A percentile compares a stretch with the other conserved stretches of the same genome.
phyloP scores from a whole-genome alignment of 2,797 vertebrate species.

The Spheniscus humboldti region DNA sequence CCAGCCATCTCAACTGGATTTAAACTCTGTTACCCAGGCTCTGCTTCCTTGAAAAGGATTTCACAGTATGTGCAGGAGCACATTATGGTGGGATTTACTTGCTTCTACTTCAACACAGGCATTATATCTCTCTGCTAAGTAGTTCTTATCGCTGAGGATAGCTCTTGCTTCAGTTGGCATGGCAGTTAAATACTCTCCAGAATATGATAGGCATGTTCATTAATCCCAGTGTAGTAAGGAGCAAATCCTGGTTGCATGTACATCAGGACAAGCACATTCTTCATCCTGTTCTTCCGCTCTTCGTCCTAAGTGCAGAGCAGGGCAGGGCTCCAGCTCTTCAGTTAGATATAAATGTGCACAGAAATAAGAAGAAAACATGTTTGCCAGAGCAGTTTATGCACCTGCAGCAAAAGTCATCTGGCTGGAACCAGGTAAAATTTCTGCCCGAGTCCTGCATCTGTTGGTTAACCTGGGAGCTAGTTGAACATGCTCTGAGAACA shows the following conservation, averaged over 20 bases:
- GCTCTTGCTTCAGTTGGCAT: slow-evolving; percentile 9
- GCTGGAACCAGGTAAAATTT: neutral
- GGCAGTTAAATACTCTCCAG: slow-evolving; percentile 20
- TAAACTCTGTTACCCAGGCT: neutral
- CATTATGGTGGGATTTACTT: slow-evolving; percentile 26
- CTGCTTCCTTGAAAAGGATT: slow-evolving; percentile 12
- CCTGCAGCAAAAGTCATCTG: neutral
- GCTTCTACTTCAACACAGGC: slow-evolving; percentile 1
- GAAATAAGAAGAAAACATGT: neutral
- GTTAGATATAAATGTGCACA: neutral
- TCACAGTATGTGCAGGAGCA: neutral
- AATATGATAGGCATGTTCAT: neutral
- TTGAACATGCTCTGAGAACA: neutral
- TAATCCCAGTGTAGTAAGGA: neutral
- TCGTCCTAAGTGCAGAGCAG: neutral
- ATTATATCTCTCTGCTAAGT: slow-evolving; percentile 8
- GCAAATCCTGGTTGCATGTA: neutral
- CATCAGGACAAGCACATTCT: neutral
- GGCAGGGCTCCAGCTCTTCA: neutral
- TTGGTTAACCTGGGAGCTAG: neutral
- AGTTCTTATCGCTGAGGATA: slow-evolving; percentile 13
- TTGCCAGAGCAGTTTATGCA: neutral
- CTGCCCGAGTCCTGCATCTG: neutral
- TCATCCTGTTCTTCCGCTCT: neutral
- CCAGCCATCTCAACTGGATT: neutral